Conservation (phyloP, 1,140 invertebrate species). For the Euura saliciscinereae region DNA sequence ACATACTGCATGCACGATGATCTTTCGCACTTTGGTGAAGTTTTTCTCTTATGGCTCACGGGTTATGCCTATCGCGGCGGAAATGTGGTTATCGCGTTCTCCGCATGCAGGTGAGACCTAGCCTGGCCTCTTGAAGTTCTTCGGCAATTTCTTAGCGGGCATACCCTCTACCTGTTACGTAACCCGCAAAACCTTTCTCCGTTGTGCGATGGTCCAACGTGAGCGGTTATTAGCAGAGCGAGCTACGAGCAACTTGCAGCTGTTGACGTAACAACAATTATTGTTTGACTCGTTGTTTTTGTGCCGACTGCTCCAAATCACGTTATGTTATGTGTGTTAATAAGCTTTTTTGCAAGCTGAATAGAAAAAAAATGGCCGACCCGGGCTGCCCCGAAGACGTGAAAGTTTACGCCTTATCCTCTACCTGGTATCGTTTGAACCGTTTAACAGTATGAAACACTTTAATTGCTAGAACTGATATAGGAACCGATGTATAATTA, state of each 20-base stretch:
- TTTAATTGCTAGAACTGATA: neutral
- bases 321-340: neutral
- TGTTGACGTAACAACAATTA: neutral
- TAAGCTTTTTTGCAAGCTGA: neutral
- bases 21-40: no score
- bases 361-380: neutral
- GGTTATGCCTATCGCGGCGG: neutral
- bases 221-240: neutral
- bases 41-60: no score
- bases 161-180: neutral
- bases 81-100: neutral
- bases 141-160: neutral
- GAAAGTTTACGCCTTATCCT: neutral
- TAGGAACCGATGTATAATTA: slow-evolving; percentile 7
- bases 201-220: neutral
- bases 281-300: neutral
- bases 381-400: neutral
- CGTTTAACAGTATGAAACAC: neutral
- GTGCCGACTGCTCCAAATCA: neutral
- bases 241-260: neutral
- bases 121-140: neutral
- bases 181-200: neutral
- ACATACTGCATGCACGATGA: no score
- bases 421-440: neutral
- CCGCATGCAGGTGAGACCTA: neutral